Base-by-base conservation (phyloP, 2,888 invertebrate genomes). In the Trypoxylon attenuatum region DNA sequence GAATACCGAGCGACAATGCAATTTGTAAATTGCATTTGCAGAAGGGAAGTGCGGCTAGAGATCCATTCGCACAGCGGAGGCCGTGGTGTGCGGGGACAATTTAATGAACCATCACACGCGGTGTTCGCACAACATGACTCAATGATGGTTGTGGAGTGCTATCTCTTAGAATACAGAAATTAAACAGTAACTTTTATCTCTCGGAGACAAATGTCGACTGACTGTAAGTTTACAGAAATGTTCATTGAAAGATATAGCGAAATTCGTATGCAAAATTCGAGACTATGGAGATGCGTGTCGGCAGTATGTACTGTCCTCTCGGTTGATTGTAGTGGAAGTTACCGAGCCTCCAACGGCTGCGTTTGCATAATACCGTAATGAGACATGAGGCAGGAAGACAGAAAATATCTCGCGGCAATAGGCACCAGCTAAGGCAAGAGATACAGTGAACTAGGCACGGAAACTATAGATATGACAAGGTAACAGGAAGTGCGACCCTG, bases 1-100 rank as follows among this genome's bases (percentile, higher is more conserved):
- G 65, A 72, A 77, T 68, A 63, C 69, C 75, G 71, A 76, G 73
- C 77, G 80, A 82, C 78, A 80, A 78, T 81, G 78, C 78, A 80
- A 79, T 81, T 81, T 79, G 76, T 75, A 79, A 81, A 82, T 81
- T 79, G 75, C 78, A 64, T 63, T 42, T 18, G 18, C 29, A 8
- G 15, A 5, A 51, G 42, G 3, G 43, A 49, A 15, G 23, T 27
- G 2, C 6, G 33, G 13, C n/a, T n/a, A n/a, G n/a, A n/a, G n/a
- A n/a, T n/a, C n/a, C n/a, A n/a, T n/a, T 1, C 21, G 5, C 5
- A 23, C 5, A 23, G 15, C 33, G 47, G 45, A 33, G 18, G 6
- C 49, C 29, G n/a, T 50, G 60, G 42, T 55, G 16, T 25, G n/a
- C 22, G 10, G 22, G 19, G 42, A 41, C 29, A 41, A 56, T 42